Base-by-base conservation (phyloP, 1,140 invertebrate species). In the Eubasilissa regina region DNA sequence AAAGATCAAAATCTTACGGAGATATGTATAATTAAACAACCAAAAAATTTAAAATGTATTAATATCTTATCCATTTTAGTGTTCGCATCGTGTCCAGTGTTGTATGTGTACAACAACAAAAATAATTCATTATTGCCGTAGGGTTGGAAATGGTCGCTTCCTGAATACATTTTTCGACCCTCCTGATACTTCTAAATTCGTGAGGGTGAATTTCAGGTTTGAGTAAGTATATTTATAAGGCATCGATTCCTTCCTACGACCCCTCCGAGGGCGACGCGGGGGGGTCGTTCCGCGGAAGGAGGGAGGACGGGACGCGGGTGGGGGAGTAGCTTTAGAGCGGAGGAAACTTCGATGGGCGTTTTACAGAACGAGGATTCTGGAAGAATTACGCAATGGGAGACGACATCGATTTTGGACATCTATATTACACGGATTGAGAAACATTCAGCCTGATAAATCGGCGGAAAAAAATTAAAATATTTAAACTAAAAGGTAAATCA, bases 221-320 rank as follows among this genome's bases (percentile, higher is more conserved):
- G 76, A 79, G 80, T 79, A 77, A 79, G 80, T 79, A 81, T 81
- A 81, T 81, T 81, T 81, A 81, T 81, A 81, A 79, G 80, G 77
- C 80, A 81, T 81, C 80, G 80, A 81, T 81, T 81, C 75, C 77
- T 77, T 77, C 77, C 62, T 76, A 43, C 74, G 48, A n/a, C 44
- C 68, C 7, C 13, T 19, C 76, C 56, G 70, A 6, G 75, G 43
- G n/a, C 19, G 58, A 11, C 0, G 58, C 17, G 9, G 25, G 10
- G 60, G 11, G 60, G 60, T 3, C 10, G 45, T 11, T n/a, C 60
- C 60, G 17, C 21, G 6, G 60, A 13, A n/a, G 17, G 68, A 4
- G 43, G 21, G 44, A 45, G 66, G 45, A 1, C 15, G 43, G 1
- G 13, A 11, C 0, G 45, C 4, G 66, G n/a, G 66, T 48, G 48